Evolutionary conservation across 1,140 invertebrate species (phyloP), one percentile per base, ranked within the genome.

Genomic region (Zaprionus nigranus): DNA sequence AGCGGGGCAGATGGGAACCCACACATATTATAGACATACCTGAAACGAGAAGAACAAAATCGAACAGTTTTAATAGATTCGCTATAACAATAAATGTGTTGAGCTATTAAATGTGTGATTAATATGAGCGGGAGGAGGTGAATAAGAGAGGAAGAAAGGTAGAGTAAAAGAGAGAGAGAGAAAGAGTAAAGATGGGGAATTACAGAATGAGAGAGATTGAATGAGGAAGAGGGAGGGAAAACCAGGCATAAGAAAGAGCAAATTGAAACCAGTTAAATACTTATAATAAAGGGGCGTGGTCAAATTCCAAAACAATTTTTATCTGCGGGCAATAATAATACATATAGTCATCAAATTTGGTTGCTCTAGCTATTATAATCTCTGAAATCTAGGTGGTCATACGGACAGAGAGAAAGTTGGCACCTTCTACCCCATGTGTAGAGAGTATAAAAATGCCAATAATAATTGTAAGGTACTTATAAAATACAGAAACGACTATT

Each of bases 61-160:
- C 12, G n/a, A 76, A 75, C 34, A 54, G 60, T 46, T 81, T 77
- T 77, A 81, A 81, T 66, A 65, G 22, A 79, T 24, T 51, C 20
- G 46, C 20, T 24, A 51, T 51, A 51, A 51, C 46, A 51, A 51
- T 51, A 51, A 51, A 22, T 24, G 46, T 24, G 20, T 51, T 4
- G 20, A 11, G 46, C 20, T 51, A 51, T 51, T 51, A 51, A 24
- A 5, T 51, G 1, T 11, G 20, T 24, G 46, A 51, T 51, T 22
- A 51, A 51, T 11, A 22, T 24, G 46, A 24, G 12, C 11, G 12
- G 20, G 3, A 51, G 20, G 20, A 17, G n/a, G 17, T 1, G 3
- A 49, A n/a, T 17, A 9, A 49, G 5, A 46, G n/a, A 49, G 43
- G 2, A 7, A 49, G 43, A 11, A 7, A 46, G 43, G 2, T 17